Evolutionary conservation across 2,797 vertebrate species (phyloP), one percentile per base, ranked within the genome.

Genomic region (Numenius phaeopus): DNA sequence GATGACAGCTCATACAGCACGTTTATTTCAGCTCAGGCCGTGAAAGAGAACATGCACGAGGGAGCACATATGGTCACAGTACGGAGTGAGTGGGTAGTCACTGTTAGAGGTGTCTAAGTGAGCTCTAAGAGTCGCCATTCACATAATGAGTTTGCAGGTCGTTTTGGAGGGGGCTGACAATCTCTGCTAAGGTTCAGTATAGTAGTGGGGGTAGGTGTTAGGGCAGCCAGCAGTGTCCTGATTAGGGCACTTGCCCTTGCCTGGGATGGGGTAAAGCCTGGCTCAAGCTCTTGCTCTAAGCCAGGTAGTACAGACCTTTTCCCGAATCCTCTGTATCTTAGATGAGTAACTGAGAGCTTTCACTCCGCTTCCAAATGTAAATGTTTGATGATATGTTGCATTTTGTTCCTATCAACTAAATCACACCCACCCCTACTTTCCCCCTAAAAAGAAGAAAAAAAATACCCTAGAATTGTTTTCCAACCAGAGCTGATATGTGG

Each of bases 51-150:
- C 6, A 8, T n/a, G 12, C 11, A 1, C 17, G 67, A 57, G 37
- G 37, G 30, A 44, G 30, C 4, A 12, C 2, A 1, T 4, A 0
- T 3, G 3, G 14, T 65, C 14, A 7, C 16, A 7, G 34, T 17
- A 14, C 1, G 1, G 49, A 64, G 18, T 37, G 3, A 6, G 18
- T 24, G 44, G 7, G 15, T 30, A 7, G 40, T 69, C 14, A 2
- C 66, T 54, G 13, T 2, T 55, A 22, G 24, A 67, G 32, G 37
- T 34, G 24, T 65, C 39, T 62, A n/a, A 2, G 50, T 49, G 19
- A 21, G 10, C 32, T 59, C 40, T 57, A 21, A 54, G 49, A 61
- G 27, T 7, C 11, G 29, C 57, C 20, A 3, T 55, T 88, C 24
- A 8, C 11, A 2, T n/a, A 16, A 22, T 23, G 66, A 79, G 24